A percentile compares a stretch with the other conserved stretches of the same genome.
phyloP scores from a whole-genome alignment of 2,888 invertebrate genomes.

The Drosophila pseudotakahashii region DNA sequence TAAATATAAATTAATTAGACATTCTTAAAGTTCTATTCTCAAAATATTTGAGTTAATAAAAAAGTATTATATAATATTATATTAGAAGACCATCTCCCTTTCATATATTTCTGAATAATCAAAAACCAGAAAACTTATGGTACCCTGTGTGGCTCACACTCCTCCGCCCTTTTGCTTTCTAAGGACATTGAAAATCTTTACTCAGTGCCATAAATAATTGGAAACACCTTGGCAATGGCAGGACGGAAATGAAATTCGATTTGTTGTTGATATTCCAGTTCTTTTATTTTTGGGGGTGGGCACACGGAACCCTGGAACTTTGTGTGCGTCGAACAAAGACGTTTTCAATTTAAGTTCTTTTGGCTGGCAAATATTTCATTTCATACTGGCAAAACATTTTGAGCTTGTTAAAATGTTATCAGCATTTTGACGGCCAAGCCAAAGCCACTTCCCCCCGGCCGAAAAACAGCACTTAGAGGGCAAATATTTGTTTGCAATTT shows the following conservation, averaged over 20 bases:
- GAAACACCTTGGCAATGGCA: conserved; percentile 40
- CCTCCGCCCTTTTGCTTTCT: no score
- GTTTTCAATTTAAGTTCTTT: conserved; percentile 40
- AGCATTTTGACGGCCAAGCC: conserved; percentile 23
- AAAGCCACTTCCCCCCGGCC: neutral
- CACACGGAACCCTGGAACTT: conserved; percentile 12
- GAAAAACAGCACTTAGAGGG: conserved; percentile 39
- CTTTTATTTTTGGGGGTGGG: conserved; percentile 4
- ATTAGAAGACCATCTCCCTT: no score
- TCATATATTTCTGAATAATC: no score
- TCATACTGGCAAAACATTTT: conserved; percentile 31
- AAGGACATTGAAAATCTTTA: conserved; percentile 10
- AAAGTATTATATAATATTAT: no score
- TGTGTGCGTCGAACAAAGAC: conserved; percentile 28
- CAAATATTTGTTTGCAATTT: conserved; percentile 59
- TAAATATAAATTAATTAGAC: no score
- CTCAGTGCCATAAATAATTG: conserved; percentile 29
- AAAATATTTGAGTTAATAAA: no score
- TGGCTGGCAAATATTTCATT: conserved; percentile 45
- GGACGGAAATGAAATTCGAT: conserved; percentile 44
- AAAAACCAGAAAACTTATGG: no score
- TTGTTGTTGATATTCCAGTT: conserved; percentile 24
- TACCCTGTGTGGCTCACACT: no score
- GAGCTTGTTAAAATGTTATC: conserved; percentile 41
- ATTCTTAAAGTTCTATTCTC: no score